Percentiles rank a stretch among this genome's conserved stretches.
Conservation (phyloP, 2,888 invertebrate species). For the Pardosa pseudoannulata region DNA sequence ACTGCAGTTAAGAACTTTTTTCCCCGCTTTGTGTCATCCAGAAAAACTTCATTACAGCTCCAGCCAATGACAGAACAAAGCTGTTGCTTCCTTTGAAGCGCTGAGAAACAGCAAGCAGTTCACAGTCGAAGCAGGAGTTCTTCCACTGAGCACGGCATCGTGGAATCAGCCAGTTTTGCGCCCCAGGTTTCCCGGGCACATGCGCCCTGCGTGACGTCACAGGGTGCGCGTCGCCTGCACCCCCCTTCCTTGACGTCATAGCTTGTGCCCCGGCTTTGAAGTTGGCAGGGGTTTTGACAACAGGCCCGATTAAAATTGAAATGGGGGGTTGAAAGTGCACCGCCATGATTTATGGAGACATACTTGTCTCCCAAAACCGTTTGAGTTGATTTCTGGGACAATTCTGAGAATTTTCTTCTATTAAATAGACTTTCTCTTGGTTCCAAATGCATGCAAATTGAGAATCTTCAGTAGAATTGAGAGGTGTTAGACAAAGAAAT, state of each 20-base stretch:
- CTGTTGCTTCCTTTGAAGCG: constrained; percentile 2
- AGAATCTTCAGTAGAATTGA: too few species aligned
- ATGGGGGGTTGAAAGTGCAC: not conserved
- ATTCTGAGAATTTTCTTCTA: too few species aligned
- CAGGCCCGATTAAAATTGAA: not conserved
- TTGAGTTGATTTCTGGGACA: too few species aligned
- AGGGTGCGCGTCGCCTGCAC: constrained; percentile 35
- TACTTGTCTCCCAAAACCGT: too few species aligned
- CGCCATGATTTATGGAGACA: too few species aligned
- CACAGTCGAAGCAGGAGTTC: not conserved
- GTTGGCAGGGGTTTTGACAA: not conserved
- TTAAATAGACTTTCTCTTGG: too few species aligned
- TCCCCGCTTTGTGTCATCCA: not conserved
- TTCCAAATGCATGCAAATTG: too few species aligned
- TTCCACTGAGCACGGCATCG: constrained; percentile 26
- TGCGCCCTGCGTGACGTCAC: constrained; percentile 64
- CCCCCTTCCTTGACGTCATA: constrained; percentile 37
- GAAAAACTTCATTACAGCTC: not conserved
- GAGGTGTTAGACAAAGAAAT: too few species aligned
- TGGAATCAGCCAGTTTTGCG: constrained; percentile 28
- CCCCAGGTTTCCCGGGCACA: constrained; percentile 70
- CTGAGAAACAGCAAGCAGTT: constrained; percentile 11
- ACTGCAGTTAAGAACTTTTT: not conserved
- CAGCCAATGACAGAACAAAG: constrained; percentile 2
- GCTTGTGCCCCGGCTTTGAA: constrained; percentile 2